A percentile compares a stretch with the other conserved stretches of the same genome.
phyloP scores from a whole-genome alignment of 2,888 invertebrate species.

The Meganola albula region DNA sequence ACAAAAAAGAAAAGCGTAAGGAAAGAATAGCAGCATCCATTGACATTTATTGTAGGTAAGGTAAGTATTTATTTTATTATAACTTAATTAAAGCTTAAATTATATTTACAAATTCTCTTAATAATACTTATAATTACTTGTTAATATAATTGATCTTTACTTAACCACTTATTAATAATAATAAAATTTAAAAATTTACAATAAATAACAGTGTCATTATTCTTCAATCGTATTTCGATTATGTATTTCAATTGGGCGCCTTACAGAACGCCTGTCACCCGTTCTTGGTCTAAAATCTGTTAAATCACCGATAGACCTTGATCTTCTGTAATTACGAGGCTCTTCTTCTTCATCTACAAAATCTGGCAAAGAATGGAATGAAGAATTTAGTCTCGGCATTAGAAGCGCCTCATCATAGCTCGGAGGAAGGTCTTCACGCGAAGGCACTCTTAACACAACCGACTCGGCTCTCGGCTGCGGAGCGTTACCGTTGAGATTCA shows the following conservation, averaged over 20 bases:
- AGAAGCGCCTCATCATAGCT: conserved; percentile 86
- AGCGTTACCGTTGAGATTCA: conserved; percentile 46
- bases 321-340: conserved; percentile 48
- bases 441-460: conserved; percentile 52
- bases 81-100: too few species aligned
- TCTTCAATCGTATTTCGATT: conserved; percentile 27
- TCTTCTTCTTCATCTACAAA: conserved; percentile 60
- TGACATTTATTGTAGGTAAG: too few species aligned
- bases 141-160: too few species aligned
- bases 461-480: conserved; percentile 45
- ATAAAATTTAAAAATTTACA: too few species aligned
- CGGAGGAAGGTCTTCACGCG: conserved; percentile 77
- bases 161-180: too few species aligned
- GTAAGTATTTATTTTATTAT: too few species aligned
- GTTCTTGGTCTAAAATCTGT: conserved; percentile 52
- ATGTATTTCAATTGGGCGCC: conserved; percentile 57
- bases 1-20: too few species aligned
- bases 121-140: too few species aligned
- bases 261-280: conserved; percentile 57
- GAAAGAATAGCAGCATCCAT: too few species aligned
- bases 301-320: conserved; percentile 68
- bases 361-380: conserved; percentile 77
- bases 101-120: too few species aligned
- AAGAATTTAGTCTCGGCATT: conserved; percentile 82
- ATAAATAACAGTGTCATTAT: neutral